Conservation (phyloP, 2,888 invertebrate species). For the Tetramorium bicarinatum region DNA sequence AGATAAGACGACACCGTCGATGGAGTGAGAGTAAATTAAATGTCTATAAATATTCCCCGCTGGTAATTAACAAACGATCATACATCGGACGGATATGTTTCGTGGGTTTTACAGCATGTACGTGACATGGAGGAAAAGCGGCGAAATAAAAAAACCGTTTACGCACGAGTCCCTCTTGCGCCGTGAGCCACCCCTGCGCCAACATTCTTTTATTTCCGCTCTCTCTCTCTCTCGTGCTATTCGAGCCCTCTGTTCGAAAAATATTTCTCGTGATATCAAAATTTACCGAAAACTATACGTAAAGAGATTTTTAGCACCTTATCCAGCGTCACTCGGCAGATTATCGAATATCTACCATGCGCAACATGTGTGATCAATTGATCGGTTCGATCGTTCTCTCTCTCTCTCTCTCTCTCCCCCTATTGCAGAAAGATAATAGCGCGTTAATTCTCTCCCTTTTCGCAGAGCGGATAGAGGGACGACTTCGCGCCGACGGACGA, state of each 20-base stretch:
- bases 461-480: slow-evolving; percentile 59
- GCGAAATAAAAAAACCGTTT: slow-evolving; percentile 74
- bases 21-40: neutral
- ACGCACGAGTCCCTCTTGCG: slow-evolving; percentile 61
- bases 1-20: no score
- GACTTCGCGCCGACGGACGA: slow-evolving; percentile 70
- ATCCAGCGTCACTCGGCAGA: neutral
- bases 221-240: slow-evolving; percentile 43
- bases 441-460: neutral
- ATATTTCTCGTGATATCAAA: slow-evolving; percentile 37
- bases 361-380: neutral
- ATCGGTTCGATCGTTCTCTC: neutral
- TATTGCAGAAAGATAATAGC: neutral
- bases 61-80: slow-evolving; percentile 69
- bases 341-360: neutral
- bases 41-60: slow-evolving; percentile 21
- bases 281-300: neutral
- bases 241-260: slow-evolving; percentile 18
- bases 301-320: neutral
- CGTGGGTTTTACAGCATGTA: slow-evolving; percentile 45
- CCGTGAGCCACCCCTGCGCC: slow-evolving; percentile 28
- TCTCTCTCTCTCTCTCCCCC: no score
- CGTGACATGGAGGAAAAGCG: slow-evolving; percentile 58
- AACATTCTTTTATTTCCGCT: slow-evolving; percentile 5
- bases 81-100: slow-evolving; percentile 46